Evolutionary conservation across 2,888 invertebrate species (phyloP), one percentile per base, ranked within the genome.

Genomic region (Brassicogethes aeneus): DNA sequence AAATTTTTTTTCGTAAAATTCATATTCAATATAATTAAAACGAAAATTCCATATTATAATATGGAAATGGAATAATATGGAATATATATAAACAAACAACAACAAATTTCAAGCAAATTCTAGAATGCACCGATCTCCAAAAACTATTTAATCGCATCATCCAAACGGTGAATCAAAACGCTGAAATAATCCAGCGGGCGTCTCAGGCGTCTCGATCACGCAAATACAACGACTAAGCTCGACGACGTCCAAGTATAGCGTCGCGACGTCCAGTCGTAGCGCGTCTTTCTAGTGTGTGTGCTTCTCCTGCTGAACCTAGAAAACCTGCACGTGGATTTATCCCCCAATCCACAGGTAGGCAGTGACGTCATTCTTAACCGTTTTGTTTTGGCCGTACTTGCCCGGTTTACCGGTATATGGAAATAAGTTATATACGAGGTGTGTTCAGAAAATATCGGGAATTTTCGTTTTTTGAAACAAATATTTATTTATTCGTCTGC

Each of bases 331-430:
- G 56, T 58, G 60, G 57, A 57, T 60, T 54, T 53, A 53, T 50
- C 55, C 51, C 36, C 56, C 59, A 49, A 61, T 61, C 64, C 60
- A 63, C 64, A 64, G 64, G 64, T 64, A 63, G 61, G 62, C 41
- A 40, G 7, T 12, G 32, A 23, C 23, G 23, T 23, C 23, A 23
- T 10, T n/a, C n/a, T n/a, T n/a, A n/a, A n/a, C n/a, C n/a, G n/a
- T n/a, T n/a, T n/a, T n/a, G n/a, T n/a, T n/a, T n/a, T n/a, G n/a
- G n/a, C n/a, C n/a, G n/a, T n/a, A n/a, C n/a, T n/a, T n/a, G n/a
- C n/a, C n/a, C n/a, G n/a, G n/a, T n/a, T n/a, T n/a, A n/a, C n/a
- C n/a, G n/a, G n/a, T n/a, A n/a, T n/a, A n/a, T n/a, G n/a, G n/a
- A n/a, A n/a, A n/a, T n/a, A n/a, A n/a, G n/a, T n/a, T n/a, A n/a